A percentile compares a stretch with the other conserved stretches of the same genome.
These are phyloP conservation scores for Sprattus sprattus DNA, from an alignment of 2,113 vertebrate genomes.

Conservation along the genomic window DNA sequence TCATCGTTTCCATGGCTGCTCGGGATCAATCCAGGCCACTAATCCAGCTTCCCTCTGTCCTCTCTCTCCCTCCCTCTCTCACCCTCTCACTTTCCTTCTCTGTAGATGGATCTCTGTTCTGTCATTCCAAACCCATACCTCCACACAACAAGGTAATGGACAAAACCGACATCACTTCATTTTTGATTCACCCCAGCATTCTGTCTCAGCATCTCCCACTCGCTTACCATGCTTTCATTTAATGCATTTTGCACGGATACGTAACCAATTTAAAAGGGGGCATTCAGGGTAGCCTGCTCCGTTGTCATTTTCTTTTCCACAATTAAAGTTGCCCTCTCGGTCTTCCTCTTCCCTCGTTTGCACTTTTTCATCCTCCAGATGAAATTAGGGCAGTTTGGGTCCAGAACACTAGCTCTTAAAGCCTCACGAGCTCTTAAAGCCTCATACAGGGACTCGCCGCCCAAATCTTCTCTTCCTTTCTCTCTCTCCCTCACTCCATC, in stretches of 20 bases:
- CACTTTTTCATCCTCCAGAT: conserved; percentile 21
- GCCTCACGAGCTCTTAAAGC: neutral
- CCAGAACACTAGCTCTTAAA: neutral
- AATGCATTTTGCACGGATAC: neutral
- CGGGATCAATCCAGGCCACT: neutral
- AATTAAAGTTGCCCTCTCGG: conserved; percentile 3
- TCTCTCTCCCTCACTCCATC: neutral
- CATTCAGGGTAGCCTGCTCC: neutral
- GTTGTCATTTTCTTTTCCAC: conserved; percentile 12
- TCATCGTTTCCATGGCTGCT: neutral
- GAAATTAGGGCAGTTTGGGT: conserved; percentile 17
- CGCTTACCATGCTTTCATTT: neutral
- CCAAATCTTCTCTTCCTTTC: neutral
- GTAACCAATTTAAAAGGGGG: neutral
- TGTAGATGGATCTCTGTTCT: neutral
- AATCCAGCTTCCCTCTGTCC: neutral
- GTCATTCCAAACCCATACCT: neutral
- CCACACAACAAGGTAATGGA: neutral
- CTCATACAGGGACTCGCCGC: neutral
- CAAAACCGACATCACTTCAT: neutral
- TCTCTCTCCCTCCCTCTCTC: neutral
- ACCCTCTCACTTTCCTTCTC: neutral
- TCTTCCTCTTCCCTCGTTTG: neutral
- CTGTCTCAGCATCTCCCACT: neutral
- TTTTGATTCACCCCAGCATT: neutral